Evolutionary conservation across 2,888 invertebrate species (phyloP).

Genomic region (Andrena flavipes): DNA sequence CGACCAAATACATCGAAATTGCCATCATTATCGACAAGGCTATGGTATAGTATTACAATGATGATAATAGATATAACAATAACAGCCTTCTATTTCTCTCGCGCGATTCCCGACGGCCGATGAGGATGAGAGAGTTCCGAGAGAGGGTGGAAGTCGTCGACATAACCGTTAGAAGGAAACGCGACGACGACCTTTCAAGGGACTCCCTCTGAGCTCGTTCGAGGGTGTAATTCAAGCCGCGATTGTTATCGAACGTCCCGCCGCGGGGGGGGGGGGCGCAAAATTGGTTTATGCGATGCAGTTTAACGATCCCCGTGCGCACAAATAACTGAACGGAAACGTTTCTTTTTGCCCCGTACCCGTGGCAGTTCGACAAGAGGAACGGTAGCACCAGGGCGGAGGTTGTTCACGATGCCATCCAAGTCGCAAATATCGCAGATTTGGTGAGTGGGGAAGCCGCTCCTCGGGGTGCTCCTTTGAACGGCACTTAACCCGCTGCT

Average conservation of each 20-base stretch:
- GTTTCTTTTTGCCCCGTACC: neutral
- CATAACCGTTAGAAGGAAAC: slow-evolving; percentile 21
- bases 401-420: slow-evolving; percentile 97
- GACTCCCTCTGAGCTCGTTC: neutral
- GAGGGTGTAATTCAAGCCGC: slow-evolving; percentile 14
- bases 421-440: slow-evolving; percentile 99
- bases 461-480: neutral
- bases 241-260: slow-evolving; percentile 9
- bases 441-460: slow-evolving; percentile 88
- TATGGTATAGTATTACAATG: slow-evolving; percentile 87
- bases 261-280: neutral
- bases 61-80: too few species aligned
- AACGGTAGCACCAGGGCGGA: slow-evolving; percentile 95
- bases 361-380: slow-evolving; percentile 91
- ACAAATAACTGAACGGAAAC: slow-evolving; percentile 22
- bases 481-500: too few species aligned
- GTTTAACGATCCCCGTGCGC: slow-evolving; percentile 17
- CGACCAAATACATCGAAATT: slow-evolving; percentile 97
- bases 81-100: too few species aligned
- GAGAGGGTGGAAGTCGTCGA: neutral
- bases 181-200: neutral
- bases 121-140: neutral
- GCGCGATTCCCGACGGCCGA: neutral
- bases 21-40: slow-evolving; percentile 98
- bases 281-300: slow-evolving; percentile 22